Percentiles rank a stretch among this genome's conserved stretches.
Conservation (phyloP, 2,113 vertebrate species). For the Penelope pileata region DNA sequence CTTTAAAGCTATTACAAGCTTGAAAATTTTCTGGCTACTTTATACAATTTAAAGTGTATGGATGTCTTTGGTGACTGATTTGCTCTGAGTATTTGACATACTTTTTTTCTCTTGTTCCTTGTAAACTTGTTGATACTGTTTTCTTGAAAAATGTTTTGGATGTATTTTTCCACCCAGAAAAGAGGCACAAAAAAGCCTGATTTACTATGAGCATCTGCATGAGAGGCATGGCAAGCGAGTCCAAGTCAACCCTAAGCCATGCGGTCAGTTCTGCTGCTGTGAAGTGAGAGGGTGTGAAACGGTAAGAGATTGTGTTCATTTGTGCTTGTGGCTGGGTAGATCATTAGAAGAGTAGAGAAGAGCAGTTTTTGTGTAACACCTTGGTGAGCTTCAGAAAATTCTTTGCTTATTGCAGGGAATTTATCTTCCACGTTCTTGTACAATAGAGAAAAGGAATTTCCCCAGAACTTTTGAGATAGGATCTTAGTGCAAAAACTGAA, state of each 20-base stretch:
- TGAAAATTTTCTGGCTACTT: too few relatives aligned
- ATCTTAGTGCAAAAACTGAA: neutral
- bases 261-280: slow-evolving; percentile 88
- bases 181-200: slow-evolving; percentile 86
- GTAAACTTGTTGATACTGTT: neutral
- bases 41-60: neutral
- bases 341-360: neutral
- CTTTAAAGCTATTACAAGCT: neutral
- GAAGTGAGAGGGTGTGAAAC: slow-evolving; percentile 73
- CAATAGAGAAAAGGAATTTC: neutral
- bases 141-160: neutral
- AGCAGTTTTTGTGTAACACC: neutral
- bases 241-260: slow-evolving; percentile 83
- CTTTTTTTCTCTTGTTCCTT: neutral
- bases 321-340: neutral
- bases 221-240: slow-evolving; percentile 73
- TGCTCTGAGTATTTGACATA: neutral
- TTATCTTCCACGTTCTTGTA: neutral
- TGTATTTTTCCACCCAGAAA: slow-evolving; percentile 73
- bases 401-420: neutral
- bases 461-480: neutral
- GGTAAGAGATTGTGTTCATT: slow-evolving; percentile 72
- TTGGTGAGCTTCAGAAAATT: neutral
- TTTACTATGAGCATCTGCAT: slow-evolving; percentile 82
- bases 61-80: neutral